These are phyloP conservation scores for Balanococcus diminutus DNA, from an alignment of 2,888 invertebrate genomes.

Conservation along the genomic window DNA sequence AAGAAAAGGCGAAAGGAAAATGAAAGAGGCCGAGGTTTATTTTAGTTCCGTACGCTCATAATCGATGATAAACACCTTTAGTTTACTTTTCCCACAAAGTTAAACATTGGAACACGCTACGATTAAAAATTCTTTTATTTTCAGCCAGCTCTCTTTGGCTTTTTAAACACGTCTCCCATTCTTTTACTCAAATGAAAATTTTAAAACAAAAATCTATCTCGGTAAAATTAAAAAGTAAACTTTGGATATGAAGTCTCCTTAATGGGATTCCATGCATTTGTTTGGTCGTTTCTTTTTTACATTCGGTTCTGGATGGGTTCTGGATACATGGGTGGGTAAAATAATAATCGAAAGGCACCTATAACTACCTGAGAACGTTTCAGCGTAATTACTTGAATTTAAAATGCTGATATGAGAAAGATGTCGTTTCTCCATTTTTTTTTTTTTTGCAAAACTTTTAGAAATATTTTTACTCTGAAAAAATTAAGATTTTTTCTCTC, in stretches of 20 bases:
- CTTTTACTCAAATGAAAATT: not conserved
- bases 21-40: conserved; percentile 55
- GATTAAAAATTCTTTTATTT: conserved; percentile 48
- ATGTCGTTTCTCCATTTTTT: no score
- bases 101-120: conserved; percentile 1
- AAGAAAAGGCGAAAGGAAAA: conserved; percentile 53
- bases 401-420: no score
- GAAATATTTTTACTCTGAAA: no score
- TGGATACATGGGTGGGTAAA: no score
- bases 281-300: not conserved
- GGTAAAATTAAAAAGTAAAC: conserved; percentile 11
- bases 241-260: not conserved
- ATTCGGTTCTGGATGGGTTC: no score
- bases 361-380: no score
- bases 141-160: not conserved
- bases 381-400: no score
- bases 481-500: no score
- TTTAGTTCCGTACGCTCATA: conserved; percentile 58
- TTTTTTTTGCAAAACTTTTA: no score
- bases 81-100: conserved; percentile 55
- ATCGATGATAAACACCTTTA: conserved; percentile 52
- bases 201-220: conserved; percentile 4
- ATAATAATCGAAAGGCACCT: no score
- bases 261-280: not conserved
- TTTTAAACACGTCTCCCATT: not conserved